Evolutionary conservation across 2,888 invertebrate genomes (phyloP).

Genomic region (Marasmarcha lunaedactyla): DNA sequence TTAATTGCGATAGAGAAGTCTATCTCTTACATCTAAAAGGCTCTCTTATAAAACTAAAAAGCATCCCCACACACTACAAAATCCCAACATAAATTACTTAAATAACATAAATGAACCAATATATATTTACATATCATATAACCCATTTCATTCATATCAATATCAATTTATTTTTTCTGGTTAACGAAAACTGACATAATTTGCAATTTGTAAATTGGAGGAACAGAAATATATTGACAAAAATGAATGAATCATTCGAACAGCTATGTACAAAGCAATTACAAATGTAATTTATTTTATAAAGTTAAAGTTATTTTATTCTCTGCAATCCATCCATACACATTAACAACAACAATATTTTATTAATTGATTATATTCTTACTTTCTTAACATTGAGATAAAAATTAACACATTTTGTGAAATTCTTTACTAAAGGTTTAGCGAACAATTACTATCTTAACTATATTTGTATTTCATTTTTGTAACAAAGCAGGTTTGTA

Average conservation of each 20-base stretch:
- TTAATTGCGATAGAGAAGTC: conserved; percentile 3
- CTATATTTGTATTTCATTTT: too few species aligned
- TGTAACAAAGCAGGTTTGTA: too few species aligned
- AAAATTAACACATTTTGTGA: conserved; percentile 21
- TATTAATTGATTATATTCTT: conserved; percentile 13
- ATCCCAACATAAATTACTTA: conserved; percentile 51
- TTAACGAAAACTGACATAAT: too few species aligned
- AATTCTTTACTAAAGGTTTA: too few species aligned
- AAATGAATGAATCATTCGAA: conserved; percentile 9
- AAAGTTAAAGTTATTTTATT: conserved; percentile 20
- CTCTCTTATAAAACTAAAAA: conserved; percentile 27
- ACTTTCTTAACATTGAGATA: conserved; percentile 24
- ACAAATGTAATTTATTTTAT: conserved; percentile 19
- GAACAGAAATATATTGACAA: too few species aligned
- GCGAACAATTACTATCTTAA: too few species aligned
- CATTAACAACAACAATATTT: not conserved
- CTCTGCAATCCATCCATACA: not conserved
- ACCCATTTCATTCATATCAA: not conserved
- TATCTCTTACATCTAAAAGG: conserved; percentile 19
- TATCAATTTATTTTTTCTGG: not conserved
- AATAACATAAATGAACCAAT: conserved; percentile 21
- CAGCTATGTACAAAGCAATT: conserved; percentile 26
- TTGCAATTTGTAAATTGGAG: not conserved
- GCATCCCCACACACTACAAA: conserved; percentile 28
- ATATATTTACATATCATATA: conserved; percentile 45